These are phyloP conservation scores for Chelonus insularis DNA, from an alignment of 1,140 invertebrate genomes.

Conservation along the genomic window DNA sequence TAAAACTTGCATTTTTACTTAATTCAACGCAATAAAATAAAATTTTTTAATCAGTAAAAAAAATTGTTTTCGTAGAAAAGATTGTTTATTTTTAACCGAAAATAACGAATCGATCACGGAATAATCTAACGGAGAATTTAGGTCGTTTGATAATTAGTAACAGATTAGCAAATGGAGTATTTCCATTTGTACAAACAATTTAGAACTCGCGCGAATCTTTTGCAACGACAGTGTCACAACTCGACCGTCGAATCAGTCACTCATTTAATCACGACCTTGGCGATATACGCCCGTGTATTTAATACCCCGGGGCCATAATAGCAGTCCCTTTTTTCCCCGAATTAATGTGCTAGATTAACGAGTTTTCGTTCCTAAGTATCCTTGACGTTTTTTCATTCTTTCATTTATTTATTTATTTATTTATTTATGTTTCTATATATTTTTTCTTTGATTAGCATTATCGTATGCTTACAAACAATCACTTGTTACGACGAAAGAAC, in stretches of 20 bases:
- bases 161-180: background rate
- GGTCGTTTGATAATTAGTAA: background rate
- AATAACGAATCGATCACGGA: background rate
- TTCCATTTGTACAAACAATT: background rate
- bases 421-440: background rate
- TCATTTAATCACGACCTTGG: slow-evolving; percentile 21
- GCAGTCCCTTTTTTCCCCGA: background rate
- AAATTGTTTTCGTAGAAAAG: too few relatives aligned
- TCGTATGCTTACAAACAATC: too few relatives aligned
- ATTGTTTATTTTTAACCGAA: too few relatives aligned
- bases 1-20: too few relatives aligned
- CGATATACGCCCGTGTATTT: slow-evolving; percentile 14
- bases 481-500: too few relatives aligned
- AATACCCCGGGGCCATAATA: background rate
- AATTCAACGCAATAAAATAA: too few relatives aligned
- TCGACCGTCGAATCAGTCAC: slow-evolving; percentile 21
- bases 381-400: background rate
- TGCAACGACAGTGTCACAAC: slow-evolving; percentile 27
- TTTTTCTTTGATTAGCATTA: background rate
- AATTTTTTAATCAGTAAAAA: too few relatives aligned
- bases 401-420: background rate
- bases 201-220: slow-evolving; percentile 14
- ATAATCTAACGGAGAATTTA: background rate
- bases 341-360: background rate
- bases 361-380: background rate